A percentile compares a stretch with the other conserved stretches of the same genome.
phyloP scores from a whole-genome alignment of 2,113 vertebrate species.

The Anas platyrhynchos region DNA sequence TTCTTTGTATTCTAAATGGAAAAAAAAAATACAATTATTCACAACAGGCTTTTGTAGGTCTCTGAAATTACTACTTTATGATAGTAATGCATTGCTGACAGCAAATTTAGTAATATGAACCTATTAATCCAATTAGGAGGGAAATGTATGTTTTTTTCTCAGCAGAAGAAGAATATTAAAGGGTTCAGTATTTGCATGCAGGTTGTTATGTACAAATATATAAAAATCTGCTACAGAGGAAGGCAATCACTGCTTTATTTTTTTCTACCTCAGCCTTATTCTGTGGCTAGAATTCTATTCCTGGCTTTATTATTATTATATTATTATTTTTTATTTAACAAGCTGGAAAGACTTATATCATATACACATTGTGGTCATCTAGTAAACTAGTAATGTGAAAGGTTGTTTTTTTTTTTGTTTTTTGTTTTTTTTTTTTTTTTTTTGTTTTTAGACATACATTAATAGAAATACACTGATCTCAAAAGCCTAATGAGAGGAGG shows the following conservation, averaged over 20 bases:
- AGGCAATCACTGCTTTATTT: not conserved
- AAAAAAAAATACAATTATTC: not conserved
- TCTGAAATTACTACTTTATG: not conserved
- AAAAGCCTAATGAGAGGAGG: not conserved
- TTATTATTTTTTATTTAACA: not conserved
- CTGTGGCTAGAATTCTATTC: not conserved
- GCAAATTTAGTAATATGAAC: not conserved
- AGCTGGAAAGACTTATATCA: not conserved
- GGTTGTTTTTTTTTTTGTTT: too few relatives aligned
- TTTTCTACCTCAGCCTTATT: not conserved
- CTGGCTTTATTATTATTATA: not conserved
- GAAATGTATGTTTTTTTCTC: not conserved
- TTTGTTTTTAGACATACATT: fast-evolving
- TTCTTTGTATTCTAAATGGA: slow-evolving; percentile 6
- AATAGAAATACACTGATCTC: not conserved
- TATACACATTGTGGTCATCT: not conserved
- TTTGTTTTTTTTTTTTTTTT: too few relatives aligned
- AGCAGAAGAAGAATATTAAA: not conserved
- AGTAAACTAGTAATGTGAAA: not conserved
- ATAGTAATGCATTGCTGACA: not conserved
- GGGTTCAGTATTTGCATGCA: not conserved
- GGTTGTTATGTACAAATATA: not conserved
- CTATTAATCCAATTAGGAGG: not conserved
- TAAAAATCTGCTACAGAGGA: not conserved
- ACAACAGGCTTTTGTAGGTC: not conserved